A percentile compares a stretch with the other conserved stretches of the same genome.
Conservation (phyloP, 2,888 invertebrate species). For the Sinopyrophorus schimmeli region DNA sequence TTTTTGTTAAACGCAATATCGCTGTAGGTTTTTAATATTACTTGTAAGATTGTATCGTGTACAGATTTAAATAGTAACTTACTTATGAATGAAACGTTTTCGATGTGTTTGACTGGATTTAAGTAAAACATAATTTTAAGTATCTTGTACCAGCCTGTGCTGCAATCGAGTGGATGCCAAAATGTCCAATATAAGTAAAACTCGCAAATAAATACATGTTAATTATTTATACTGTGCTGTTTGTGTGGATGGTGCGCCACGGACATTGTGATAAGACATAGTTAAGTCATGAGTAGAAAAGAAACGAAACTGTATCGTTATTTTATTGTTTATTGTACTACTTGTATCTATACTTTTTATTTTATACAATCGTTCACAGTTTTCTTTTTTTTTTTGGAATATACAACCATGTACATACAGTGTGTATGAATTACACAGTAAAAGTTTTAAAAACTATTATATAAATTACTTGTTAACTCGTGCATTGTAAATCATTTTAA, state of each 20-base stretch:
- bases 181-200: conserved; percentile 45
- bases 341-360: conserved; percentile 55
- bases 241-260: conserved; percentile 53
- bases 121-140: conserved; percentile 30
- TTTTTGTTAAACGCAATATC: conserved; percentile 7
- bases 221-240: conserved; percentile 57
- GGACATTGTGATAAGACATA: conserved; percentile 56
- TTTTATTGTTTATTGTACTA: conserved; percentile 55
- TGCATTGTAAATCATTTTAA: too few relatives aligned
- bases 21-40: conserved; percentile 23
- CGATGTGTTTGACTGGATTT: conserved; percentile 33
- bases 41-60: conserved; percentile 28
- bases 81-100: conserved; percentile 22
- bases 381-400: conserved; percentile 50
- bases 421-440: conserved; percentile 52
- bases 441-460: conserved; percentile 31
- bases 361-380: conserved; percentile 54
- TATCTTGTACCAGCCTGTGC: conserved; percentile 40
- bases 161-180: conserved; percentile 51
- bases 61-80: conserved; percentile 30
- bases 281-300: conserved; percentile 55
- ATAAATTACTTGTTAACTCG: too few relatives aligned
- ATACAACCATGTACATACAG: conserved; percentile 54
- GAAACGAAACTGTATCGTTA: conserved; percentile 54
- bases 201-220: conserved; percentile 55